Evolutionary conservation across 2,113 vertebrate genomes (phyloP), one percentile per base, ranked within the genome.

Genomic region (Austrofundulus limnaeus): DNA sequence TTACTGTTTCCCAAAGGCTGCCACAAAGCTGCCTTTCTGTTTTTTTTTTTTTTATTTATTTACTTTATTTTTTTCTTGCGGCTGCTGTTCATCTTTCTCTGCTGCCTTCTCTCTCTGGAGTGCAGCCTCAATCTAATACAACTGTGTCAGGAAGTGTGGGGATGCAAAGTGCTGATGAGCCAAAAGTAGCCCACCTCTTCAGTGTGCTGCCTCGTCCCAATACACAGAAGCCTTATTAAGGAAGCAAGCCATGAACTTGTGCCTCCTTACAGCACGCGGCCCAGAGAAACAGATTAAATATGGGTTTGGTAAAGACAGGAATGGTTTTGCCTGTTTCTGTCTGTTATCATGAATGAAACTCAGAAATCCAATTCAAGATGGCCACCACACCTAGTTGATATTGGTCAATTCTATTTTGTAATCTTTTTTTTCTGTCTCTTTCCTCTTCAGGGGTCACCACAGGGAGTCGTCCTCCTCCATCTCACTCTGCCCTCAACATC

Each of bases 141-240:
- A 90, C 85, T 88, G 87, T 90, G 89, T 90, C 88, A 90, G 88
- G 88, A 90, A 88, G 87, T 90, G 85, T 77, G 80, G 78, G 85
- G 84, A 90, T 81, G 81, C 82, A 90, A 88, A 87, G 86, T 91
- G 90, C 90, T 90, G 90, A 91, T 82, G 85, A 90, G 87, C 80
- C 81, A 85, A 83, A 90, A 86, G 86, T 85, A 87, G 81, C 87
- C 87, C 87, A 84, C 84, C 85, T 87, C 87, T 87, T 87, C 89
- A 87, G 83, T 77, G 78, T 78, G 75, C 71, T 66, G 61, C 76
- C 79, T 70, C 23, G 62, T 89, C 85, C 77, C 75, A 81, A 64
- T 80, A 78, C 72, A 53, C 77, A 14, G 25, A 68, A 81, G 78
- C 73, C 79, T 88, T 81, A 89, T 87, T 83, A 91, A 73, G 42